Conservation (phyloP, 2,113 vertebrate species). For the Tragelaphus imberbis region DNA sequence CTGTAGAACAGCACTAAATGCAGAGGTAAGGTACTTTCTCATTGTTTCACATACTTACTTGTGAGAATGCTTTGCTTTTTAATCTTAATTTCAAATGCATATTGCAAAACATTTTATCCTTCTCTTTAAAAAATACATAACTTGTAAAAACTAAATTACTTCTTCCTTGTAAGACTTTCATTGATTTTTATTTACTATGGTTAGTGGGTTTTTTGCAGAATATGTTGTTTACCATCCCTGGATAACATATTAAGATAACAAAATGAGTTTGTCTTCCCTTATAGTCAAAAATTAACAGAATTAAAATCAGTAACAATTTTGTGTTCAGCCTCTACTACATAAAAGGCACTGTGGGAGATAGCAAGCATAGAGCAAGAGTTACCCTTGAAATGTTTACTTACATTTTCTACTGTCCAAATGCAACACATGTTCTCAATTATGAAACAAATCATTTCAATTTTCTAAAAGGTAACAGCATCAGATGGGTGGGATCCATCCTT, state of each 20-base stretch:
- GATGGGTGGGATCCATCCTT: neutral
- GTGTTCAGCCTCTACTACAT: neutral
- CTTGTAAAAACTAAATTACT: slow-evolving; percentile 9
- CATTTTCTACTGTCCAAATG: neutral
- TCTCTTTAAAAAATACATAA: neutral
- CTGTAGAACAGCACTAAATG: neutral
- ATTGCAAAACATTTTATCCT: neutral
- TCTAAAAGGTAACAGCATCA: neutral
- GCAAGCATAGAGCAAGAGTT: neutral
- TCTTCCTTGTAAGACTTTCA: neutral
- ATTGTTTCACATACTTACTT: slow-evolving; percentile 10
- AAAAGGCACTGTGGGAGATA: neutral
- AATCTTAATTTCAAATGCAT: slow-evolving; percentile 36
- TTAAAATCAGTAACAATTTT: slow-evolving; percentile 10
- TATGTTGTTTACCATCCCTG: neutral
- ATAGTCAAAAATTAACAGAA: slow-evolving; percentile 21
- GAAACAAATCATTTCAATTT: neutral
- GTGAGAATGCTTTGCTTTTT: slow-evolving; percentile 34
- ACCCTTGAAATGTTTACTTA: neutral
- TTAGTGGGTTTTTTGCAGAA: slow-evolving; percentile 30
- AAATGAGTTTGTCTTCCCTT: slow-evolving; percentile 12
- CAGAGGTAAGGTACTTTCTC: neutral
- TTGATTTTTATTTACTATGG: slow-evolving; percentile 13
- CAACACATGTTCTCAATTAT: neutral
- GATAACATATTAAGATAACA: slow-evolving; percentile 2